These are phyloP conservation scores for Galerucella calmariensis DNA, from an alignment of 2,888 invertebrate species.

Conservation along the genomic window DNA sequence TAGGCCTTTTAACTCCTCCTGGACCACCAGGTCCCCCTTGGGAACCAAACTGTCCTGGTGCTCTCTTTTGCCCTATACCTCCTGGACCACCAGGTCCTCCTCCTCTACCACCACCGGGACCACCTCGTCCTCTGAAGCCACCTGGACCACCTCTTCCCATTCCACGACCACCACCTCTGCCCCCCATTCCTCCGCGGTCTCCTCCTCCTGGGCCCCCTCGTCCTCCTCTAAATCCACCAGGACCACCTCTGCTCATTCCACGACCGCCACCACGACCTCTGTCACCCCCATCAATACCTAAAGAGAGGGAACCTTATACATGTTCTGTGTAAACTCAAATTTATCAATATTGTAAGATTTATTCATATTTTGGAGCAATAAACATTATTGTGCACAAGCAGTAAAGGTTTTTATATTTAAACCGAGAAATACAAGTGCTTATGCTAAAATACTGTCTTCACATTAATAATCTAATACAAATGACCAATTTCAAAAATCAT, in stretches of 20 bases:
- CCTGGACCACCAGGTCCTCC: conserved; percentile 48
- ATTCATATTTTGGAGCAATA: too few species aligned
- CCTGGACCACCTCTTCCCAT: conserved; percentile 46
- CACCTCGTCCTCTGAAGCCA: conserved; percentile 41
- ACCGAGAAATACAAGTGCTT: too few species aligned
- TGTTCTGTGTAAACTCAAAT: too few species aligned
- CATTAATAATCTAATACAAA: too few species aligned
- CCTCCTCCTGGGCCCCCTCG: conserved; percentile 47
- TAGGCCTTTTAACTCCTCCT: conserved; percentile 55
- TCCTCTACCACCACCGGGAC: conserved; percentile 40
- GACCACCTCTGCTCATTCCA: conserved; percentile 47
- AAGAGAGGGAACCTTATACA: too few species aligned
- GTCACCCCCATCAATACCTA: neutral
- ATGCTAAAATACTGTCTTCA: too few species aligned
- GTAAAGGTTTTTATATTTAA: too few species aligned
- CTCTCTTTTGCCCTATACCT: conserved; percentile 49
- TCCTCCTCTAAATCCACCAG: conserved; percentile 39
- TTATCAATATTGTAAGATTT: too few species aligned
- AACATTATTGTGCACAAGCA: too few species aligned
- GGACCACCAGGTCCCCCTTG: conserved; percentile 53
- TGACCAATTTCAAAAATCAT: too few species aligned
- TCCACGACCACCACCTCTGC: conserved; percentile 48
- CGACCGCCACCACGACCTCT: conserved; percentile 8
- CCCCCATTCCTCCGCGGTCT: conserved; percentile 49
- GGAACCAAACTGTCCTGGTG: conserved; percentile 50